These are phyloP conservation scores for Anneissia japonica DNA, from an alignment of 35 echinoderm and acorn worm species.

Conservation along the genomic window DNA sequence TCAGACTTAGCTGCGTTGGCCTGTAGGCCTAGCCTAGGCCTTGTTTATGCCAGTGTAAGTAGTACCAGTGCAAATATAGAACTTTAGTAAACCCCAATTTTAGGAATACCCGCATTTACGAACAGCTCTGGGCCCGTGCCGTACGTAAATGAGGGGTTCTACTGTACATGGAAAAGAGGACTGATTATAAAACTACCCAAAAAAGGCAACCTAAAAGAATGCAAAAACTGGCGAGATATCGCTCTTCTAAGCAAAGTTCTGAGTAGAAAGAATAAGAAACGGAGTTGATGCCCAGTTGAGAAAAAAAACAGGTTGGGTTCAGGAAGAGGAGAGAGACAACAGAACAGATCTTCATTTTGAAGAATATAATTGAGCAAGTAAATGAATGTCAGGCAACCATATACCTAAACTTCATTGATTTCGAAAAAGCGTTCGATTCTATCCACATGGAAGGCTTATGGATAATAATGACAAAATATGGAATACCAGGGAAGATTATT, in stretches of 20 bases:
- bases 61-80: too few relatives aligned
- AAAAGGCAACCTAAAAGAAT: slow-evolving; percentile 32
- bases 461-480: background rate
- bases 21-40: too few relatives aligned
- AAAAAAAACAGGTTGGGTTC: background rate
- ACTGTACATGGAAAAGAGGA: slow-evolving; percentile 7
- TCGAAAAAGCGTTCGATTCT: background rate
- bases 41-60: too few relatives aligned
- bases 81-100: too few relatives aligned
- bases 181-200: slow-evolving; percentile 35
- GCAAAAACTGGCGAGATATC: slow-evolving; percentile 29
- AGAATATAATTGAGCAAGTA: slow-evolving; percentile 9
- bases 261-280: background rate
- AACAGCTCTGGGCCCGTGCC: too few relatives aligned
- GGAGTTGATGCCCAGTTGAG: background rate
- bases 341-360: slow-evolving; percentile 12
- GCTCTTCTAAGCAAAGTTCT: slow-evolving; percentile 20
- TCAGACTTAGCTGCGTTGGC: too few relatives aligned
- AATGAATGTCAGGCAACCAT: background rate
- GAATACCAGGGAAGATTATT: too few relatives aligned
- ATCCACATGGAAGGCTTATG: background rate
- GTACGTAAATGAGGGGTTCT: too few relatives aligned
- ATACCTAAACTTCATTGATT: slow-evolving; percentile 1
- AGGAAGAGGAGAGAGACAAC: background rate
- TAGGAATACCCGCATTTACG: too few relatives aligned